phyloP scores from a whole-genome alignment of 2,888 invertebrate species.

The Andrena camellia region DNA sequence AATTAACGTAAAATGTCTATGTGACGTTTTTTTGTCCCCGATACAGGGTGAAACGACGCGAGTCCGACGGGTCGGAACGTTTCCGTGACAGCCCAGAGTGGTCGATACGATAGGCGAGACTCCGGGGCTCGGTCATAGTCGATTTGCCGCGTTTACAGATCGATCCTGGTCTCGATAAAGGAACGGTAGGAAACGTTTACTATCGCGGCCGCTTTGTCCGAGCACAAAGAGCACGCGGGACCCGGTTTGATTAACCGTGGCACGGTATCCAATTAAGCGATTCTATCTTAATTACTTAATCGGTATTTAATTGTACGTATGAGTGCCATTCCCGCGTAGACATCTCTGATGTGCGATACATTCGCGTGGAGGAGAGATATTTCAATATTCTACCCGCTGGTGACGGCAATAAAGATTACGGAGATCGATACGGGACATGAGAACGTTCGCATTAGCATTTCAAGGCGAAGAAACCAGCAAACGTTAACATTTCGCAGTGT shows the following conservation, averaged over 20 bases:
- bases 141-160: constrained; percentile 51
- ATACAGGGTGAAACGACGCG: background rate
- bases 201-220: constrained; percentile 54
- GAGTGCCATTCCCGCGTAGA: constrained; percentile 60
- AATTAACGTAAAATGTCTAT: background rate
- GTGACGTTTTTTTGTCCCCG: background rate
- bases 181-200: constrained; percentile 46
- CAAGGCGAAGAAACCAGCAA: constrained; percentile 62
- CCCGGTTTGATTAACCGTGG: constrained; percentile 66
- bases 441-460: constrained; percentile 71
- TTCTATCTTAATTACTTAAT: constrained; percentile 74
- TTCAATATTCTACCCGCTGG: constrained; percentile 61
- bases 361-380: constrained; percentile 53
- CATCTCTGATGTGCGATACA: constrained; percentile 64
- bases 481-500: constrained; percentile 62
- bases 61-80: constrained; percentile 3
- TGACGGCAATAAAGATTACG: constrained; percentile 69
- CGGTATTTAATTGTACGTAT: constrained; percentile 68
- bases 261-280: constrained; percentile 66
- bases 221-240: constrained; percentile 38
- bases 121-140: constrained; percentile 24
- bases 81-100: background rate
- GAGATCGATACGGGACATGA: constrained; percentile 70
- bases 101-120: background rate
- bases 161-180: constrained; percentile 48